Evolutionary conservation across 2,888 invertebrate species (phyloP), one percentile per base, ranked within the genome.

Genomic region (Antheraea assamensis): DNA sequence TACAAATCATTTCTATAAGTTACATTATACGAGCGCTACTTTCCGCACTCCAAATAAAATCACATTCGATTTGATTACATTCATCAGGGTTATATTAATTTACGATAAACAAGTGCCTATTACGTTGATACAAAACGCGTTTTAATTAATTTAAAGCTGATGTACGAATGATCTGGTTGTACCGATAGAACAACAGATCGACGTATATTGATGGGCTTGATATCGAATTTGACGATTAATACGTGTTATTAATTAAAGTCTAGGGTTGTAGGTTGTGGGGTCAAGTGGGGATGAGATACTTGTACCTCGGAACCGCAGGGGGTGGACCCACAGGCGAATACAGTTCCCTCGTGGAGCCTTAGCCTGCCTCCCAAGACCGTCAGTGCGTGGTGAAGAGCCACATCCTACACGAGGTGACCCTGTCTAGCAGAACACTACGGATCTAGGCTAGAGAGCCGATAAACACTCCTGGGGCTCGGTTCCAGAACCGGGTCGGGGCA

Each of bases 181-280:
- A 55, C 72, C 66, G 71, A 71, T 74, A 72, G 71, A 74, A 74
- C 71, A 71, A 74, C 66, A 49, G 66, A 47, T 61, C 71, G 58
- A 66, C 71, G 71, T 21, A 55, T 15, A 30, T 24, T 21, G 52
- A 30, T 71, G 42, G 24, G 27, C 55, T 27, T 64, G 64, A 64
- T 74, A 66, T 71, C 71, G 74, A 68, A 42, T 74, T 73, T 73
- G 73, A 42, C 74, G 66, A 74, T 74, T 74, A 71, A 74, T 71
- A 74, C 35, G 71, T 35, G 35, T 55, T 42, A 71, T 71, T 55
- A 55, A 71, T 31, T 64, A 64, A n/a, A 64, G 30, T 30, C 5
- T 30, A 64, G 30, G 61, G 61, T 17, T 64, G 61, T 64, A 5
- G 7, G 24, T 24, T 24, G 10, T n/a, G n/a, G n/a, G n/a, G n/a